Base-by-base conservation (phyloP, 2,888 invertebrate species). In the Panzeria rudis region DNA sequence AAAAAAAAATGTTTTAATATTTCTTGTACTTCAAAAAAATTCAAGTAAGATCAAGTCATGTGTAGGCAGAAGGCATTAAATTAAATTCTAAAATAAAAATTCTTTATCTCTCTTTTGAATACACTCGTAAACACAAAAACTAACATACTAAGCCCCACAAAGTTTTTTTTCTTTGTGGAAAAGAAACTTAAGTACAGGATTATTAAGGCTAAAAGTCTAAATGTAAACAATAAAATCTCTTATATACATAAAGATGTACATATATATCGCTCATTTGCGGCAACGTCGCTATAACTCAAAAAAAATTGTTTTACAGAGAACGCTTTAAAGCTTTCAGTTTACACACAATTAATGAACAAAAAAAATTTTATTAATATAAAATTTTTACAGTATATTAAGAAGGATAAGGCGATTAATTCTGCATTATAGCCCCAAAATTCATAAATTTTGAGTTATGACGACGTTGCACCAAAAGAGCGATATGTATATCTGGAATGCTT, bases 221-320 rank as follows among this genome's bases (percentile, higher is more conserved):
- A 32, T 32, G 17, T 59, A 17, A 59, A 17, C 32, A 59, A 59
- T 9, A 32, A 59, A 59, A n/a, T n/a, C 17, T 59, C 32, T 59
- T 17, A 54, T 54, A 23, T 13, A 32, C 35, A 35, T 7, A 35
- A 35, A 35, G 1, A 35, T 29, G 29, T 29, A 29, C 29, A 29
- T 29, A 29, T 5, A 29, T 29, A 29, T n/a, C n/a, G n/a, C n/a
- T n/a, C n/a, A n/a, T n/a, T n/a, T n/a, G n/a, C n/a, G n/a, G n/a
- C n/a, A n/a, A n/a, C n/a, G n/a, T n/a, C n/a, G n/a, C n/a, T n/a
- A n/a, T n/a, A n/a, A n/a, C n/a, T n/a, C n/a, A n/a, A n/a, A n/a
- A n/a, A n/a, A n/a, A n/a, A n/a, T n/a, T n/a, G n/a, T n/a, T n/a
- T n/a, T n/a, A n/a, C n/a, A n/a, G n/a, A n/a, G n/a, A n/a, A n/a